Conservation (phyloP, 1,140 invertebrate genomes). For the Cheumatopsyche charites region DNA sequence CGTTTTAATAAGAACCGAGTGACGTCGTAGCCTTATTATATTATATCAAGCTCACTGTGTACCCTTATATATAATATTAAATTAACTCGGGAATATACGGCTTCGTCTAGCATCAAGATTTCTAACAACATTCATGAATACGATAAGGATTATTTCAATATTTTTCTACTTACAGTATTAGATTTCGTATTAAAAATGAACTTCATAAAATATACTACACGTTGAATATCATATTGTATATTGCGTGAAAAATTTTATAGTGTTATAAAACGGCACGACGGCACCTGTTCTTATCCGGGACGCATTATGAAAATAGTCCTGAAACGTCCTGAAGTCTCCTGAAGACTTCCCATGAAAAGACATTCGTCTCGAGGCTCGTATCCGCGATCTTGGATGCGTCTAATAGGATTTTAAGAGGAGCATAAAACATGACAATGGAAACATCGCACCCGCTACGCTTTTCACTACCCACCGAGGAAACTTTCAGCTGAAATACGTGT, state of each 20-base stretch:
- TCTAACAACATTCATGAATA: too few species aligned
- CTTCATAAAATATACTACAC: too few species aligned
- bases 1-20: too few species aligned
- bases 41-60: too few species aligned
- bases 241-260: conserved; percentile 25
- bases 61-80: too few species aligned
- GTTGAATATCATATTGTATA: too few species aligned
- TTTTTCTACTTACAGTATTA: too few species aligned
- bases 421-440: conserved; percentile 28
- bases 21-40: too few species aligned
- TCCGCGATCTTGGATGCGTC: conserved; percentile 19
- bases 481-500: background rate
- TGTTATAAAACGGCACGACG: conserved; percentile 17
- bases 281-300: conserved; percentile 15
- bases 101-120: too few species aligned
- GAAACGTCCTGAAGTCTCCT: background rate
- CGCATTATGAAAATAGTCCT: conserved; percentile 24
- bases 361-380: conserved; percentile 19
- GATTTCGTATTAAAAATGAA: too few species aligned
- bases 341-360: background rate
- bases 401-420: conserved; percentile 33
- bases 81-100: too few species aligned
- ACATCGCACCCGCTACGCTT: background rate
- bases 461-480: background rate
- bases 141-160: too few species aligned